Evolutionary conservation across 1,140 invertebrate species (phyloP).

Genomic region (Temnothorax curvispinosus): DNA sequence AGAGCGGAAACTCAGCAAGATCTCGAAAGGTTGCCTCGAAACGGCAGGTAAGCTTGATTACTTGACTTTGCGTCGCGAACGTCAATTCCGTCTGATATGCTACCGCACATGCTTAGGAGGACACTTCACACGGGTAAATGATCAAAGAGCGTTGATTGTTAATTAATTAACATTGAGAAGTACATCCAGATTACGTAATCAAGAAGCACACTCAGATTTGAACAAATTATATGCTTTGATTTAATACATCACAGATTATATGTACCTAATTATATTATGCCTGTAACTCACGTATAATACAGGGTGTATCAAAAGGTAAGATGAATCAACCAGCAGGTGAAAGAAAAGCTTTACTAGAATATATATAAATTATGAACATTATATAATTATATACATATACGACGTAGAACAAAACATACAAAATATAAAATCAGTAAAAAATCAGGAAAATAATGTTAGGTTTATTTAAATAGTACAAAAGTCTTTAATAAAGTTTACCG

Average conservation of each 20-base stretch:
- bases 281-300: background rate
- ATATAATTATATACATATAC: background rate
- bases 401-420: background rate
- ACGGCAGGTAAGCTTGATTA: slow-evolving; percentile 49
- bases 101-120: slow-evolving; percentile 29
- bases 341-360: too few species aligned
- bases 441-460: background rate
- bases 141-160: slow-evolving; percentile 56
- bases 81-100: slow-evolving; percentile 34
- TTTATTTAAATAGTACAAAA: background rate
- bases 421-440: background rate
- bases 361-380: too few species aligned
- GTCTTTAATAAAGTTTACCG: background rate
- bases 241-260: too few species aligned
- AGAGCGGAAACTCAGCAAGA: slow-evolving; percentile 48
- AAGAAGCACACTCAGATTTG: background rate
- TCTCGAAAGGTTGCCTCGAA: slow-evolving; percentile 45
- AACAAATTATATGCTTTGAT: too few species aligned
- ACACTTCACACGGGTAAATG: slow-evolving; percentile 32
- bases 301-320: too few species aligned
- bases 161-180: slow-evolving; percentile 57
- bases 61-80: slow-evolving; percentile 30
- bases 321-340: too few species aligned
- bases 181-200: background rate
- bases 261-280: background rate